A percentile compares a stretch with the other conserved stretches of the same genome.
Evolutionary conservation across 2,888 invertebrate species (phyloP).

Genomic region (Thalpophila matura): DNA sequence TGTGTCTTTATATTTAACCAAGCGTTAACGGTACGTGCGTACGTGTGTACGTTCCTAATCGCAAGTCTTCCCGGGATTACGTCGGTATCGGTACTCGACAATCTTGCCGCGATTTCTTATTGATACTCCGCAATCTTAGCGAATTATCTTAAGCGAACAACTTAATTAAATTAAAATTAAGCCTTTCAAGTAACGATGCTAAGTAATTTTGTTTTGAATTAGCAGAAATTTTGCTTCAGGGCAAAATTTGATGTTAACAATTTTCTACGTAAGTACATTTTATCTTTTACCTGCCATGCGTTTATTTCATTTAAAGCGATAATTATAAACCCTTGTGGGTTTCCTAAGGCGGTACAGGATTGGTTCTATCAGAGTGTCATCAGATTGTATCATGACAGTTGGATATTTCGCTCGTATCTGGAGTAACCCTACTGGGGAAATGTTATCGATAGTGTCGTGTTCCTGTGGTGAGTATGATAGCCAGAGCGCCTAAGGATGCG

Average conservation of each 20-base stretch:
- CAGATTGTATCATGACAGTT: no score
- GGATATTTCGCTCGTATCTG: no score
- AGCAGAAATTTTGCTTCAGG: conserved; percentile 20
- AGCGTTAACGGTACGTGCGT: conserved; percentile 32
- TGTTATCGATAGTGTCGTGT: no score
- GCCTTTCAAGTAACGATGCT: conserved; percentile 6
- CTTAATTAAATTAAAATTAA: conserved; percentile 43
- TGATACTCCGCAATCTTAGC: conserved; percentile 6
- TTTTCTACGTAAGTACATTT: conserved; percentile 2
- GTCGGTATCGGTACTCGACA: not conserved
- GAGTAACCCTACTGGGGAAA: no score
- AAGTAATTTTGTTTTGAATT: conserved; percentile 19
- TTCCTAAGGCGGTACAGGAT: no score
- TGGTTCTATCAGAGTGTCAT: no score
- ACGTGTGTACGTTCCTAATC: conserved; percentile 20
- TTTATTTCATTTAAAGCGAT: conserved; percentile 4
- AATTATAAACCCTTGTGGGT: not conserved
- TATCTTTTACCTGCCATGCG: not conserved
- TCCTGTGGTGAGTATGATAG: no score
- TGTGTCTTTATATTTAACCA: conserved; percentile 21
- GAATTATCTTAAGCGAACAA: conserved; percentile 18
- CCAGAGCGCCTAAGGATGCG: no score
- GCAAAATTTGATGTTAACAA: conserved; percentile 1
- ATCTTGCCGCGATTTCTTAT: conserved; percentile 17
- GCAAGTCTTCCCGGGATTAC: not conserved